phyloP scores from a whole-genome alignment of 2,113 vertebrate species.

The Gavia stellata region DNA sequence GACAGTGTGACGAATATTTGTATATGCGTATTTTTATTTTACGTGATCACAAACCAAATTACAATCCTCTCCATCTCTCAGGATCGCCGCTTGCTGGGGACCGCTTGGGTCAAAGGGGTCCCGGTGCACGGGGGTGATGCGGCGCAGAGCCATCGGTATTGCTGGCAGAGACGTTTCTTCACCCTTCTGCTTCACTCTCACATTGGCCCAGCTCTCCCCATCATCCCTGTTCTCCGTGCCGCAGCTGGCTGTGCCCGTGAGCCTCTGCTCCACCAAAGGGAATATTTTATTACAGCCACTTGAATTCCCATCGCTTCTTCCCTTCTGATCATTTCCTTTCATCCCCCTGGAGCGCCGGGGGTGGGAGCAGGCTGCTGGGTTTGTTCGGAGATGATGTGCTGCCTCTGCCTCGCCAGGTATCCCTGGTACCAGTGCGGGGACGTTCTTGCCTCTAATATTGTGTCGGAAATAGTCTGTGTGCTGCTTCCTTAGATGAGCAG shows the following conservation, averaged over 20 bases:
- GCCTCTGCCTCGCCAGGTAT: neutral
- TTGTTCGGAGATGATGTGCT: neutral
- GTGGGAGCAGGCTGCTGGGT: neutral
- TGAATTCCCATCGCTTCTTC: neutral
- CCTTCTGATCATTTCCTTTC: conserved; percentile 40
- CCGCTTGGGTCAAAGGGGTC: neutral
- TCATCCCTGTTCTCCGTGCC: neutral
- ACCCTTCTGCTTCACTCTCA: neutral
- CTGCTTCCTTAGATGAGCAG: neutral
- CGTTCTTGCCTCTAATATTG: neutral
- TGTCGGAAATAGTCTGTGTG: neutral
- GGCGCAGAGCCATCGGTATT: neutral
- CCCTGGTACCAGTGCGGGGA: neutral
- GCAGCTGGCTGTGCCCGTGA: neutral
- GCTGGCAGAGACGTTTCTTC: neutral
- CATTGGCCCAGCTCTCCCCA: neutral
- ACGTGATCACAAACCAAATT: neutral
- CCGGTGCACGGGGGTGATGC: fast-evolving
- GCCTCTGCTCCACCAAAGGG: conserved; percentile 40
- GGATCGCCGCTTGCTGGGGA: neutral
- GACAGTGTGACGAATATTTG: fast-evolving
- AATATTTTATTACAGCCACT: conserved; percentile 34
- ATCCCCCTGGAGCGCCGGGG: neutral
- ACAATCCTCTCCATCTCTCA: neutral
- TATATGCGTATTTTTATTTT: neutral